Conservation (phyloP, 37 sponge, comb jelly and placozoan species). For the Aphrocallistes beatrix region DNA sequence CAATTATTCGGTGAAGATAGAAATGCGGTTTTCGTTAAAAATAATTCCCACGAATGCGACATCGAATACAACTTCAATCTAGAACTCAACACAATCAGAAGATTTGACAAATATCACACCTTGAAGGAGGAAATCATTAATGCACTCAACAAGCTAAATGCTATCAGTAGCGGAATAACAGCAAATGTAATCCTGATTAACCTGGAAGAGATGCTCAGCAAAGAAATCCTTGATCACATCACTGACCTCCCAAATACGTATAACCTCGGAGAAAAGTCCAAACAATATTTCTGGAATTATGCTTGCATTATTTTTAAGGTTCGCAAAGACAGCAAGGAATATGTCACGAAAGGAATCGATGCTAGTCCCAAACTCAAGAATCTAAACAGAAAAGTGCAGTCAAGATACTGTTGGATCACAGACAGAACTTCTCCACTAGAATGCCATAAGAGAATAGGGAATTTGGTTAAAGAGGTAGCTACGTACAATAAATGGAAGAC, state of each 20-base stretch:
- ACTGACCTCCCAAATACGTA: not conserved
- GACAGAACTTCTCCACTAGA: not conserved
- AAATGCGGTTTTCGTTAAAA: not conserved
- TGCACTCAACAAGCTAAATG: not conserved
- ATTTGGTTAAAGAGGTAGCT: not conserved
- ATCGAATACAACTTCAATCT: not conserved
- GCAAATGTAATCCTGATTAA: not conserved
- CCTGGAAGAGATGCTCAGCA: not conserved
- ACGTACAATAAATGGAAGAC: too few species aligned
- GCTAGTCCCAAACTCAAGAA: not conserved
- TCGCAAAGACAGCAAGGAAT: not conserved
- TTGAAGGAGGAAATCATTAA: not conserved
- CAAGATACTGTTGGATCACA: not conserved
- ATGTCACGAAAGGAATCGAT: not conserved
- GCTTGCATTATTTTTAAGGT: not conserved
- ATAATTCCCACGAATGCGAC: not conserved
- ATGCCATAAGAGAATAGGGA: not conserved
- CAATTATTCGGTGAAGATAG: not conserved
- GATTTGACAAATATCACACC: not conserved
- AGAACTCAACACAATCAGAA: not conserved
- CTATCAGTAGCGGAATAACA: not conserved
- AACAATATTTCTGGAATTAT: not conserved
- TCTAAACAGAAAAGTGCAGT: not conserved
- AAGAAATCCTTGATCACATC: not conserved
- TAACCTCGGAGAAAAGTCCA: not conserved